A percentile compares a stretch with the other conserved stretches of the same genome.
Conservation (phyloP, 2,113 vertebrate species). For the Siniperca chuatsi region DNA sequence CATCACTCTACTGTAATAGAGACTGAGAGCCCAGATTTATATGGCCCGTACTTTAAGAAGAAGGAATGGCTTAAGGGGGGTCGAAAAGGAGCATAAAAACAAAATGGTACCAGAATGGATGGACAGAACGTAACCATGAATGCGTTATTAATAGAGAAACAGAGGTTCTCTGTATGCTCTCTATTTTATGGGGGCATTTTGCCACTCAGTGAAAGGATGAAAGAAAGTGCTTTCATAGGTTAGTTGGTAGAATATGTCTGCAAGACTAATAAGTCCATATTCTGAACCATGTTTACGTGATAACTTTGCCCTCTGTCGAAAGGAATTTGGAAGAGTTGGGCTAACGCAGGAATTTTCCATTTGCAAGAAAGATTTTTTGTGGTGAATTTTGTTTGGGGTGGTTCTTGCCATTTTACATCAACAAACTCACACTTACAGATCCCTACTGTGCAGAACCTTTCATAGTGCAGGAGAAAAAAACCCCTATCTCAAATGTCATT, state of each 20-base stretch:
- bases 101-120: slow-evolving; percentile 66
- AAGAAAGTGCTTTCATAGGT: slow-evolving; percentile 46
- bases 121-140: slow-evolving; percentile 60
- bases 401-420: slow-evolving; percentile 68
- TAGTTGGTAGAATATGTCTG: slow-evolving; percentile 36
- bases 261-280: slow-evolving; percentile 15
- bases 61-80: slow-evolving; percentile 57
- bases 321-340: slow-evolving; percentile 26
- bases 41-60: slow-evolving; percentile 68
- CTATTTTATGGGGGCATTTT: slow-evolving; percentile 43
- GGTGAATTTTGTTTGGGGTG: slow-evolving; percentile 47
- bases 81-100: slow-evolving; percentile 45
- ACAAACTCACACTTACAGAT: slow-evolving; percentile 64
- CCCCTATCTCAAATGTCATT: slow-evolving; percentile 64
- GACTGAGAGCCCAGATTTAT: slow-evolving; percentile 73
- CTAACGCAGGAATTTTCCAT: slow-evolving; percentile 62
- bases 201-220: slow-evolving; percentile 34
- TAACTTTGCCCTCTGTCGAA: slow-evolving; percentile 20
- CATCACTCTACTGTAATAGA: slow-evolving; percentile 75
- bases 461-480: slow-evolving; percentile 40
- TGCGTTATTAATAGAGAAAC: slow-evolving; percentile 70
- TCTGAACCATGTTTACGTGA: slow-evolving; percentile 45
- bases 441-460: slow-evolving; percentile 60
- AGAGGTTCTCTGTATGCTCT: slow-evolving; percentile 45
- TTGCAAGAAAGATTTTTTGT: slow-evolving; percentile 50